These are phyloP conservation scores for Vombatus ursinus DNA, from an alignment of 2,113 vertebrate species.

Conservation along the genomic window DNA sequence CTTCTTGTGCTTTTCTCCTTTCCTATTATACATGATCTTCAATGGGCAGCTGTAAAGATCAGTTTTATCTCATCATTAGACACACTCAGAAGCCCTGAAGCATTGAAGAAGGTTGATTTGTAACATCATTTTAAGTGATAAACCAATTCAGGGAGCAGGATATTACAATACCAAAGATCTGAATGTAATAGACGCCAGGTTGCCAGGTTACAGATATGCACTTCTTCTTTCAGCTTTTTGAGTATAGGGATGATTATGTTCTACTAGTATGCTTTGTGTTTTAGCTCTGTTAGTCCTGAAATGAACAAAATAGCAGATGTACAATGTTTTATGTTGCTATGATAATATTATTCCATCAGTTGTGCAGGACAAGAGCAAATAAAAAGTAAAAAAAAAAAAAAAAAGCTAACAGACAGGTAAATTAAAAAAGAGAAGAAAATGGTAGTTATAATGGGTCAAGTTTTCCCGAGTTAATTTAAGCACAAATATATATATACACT, in stretches of 20 bases:
- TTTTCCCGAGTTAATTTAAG: not conserved
- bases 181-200: constrained; percentile 23
- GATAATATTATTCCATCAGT: not conserved
- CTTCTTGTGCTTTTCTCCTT: not conserved
- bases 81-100: not conserved
- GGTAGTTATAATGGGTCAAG: not conserved
- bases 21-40: not conserved
- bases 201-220: constrained; percentile 44
- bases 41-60: not conserved
- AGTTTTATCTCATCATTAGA: not conserved
- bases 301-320: not conserved
- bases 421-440: not conserved
- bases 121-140: constrained; percentile 29
- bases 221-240: constrained; percentile 44
- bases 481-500: not conserved
- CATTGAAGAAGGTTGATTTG: constrained; percentile 10
- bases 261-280: not conserved
- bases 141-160: constrained; percentile 32
- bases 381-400: not conserved
- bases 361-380: constrained; percentile 34
- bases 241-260: constrained; percentile 11
- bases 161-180: constrained; percentile 16
- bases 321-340: not conserved
- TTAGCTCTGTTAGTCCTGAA: constrained; percentile 7
- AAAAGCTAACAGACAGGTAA: not conserved